Base-by-base conservation (phyloP, 2,888 invertebrate genomes). In the Habrosyne pyritoides region DNA sequence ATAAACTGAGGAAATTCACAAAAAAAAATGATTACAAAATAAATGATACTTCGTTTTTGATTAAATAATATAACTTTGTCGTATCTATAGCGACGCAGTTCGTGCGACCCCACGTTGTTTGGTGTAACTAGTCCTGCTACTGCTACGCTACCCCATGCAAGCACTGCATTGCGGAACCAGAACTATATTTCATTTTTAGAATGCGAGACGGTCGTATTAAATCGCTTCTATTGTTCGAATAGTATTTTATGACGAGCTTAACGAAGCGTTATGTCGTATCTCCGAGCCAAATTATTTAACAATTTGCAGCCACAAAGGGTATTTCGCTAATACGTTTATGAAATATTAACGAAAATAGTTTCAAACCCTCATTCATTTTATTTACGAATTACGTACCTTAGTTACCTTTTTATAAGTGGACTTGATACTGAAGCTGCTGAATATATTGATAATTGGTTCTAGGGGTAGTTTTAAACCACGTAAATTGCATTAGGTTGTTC, bases 121-220 rank as follows among this genome's bases (percentile, higher is more conserved):
- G 60, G 61, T 64, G 61, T 67, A 63, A 62, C 66, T 56, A 63
- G 64, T 52, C 62, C 60, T 54, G 66, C 60, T 58, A 65, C 70
- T 69, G 71, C 81, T 78, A 83, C 68, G 71, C 81, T 78, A 84
- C 86, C 87, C 89, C 85, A 87, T 89, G 87, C 83, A 75, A 79
- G 42, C 85, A 89, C 90, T 90, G 91, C 91, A 91, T 83, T 91
- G 91, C 91, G 89, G 89, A 85, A 86, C 84, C 69, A 79, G 77
- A 76, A 81, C 86, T 80, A 90, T 90, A 90, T 84, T 82, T 90
- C 89, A 91, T 83, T 86, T 88, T 89, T 87, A 86, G 84, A 85
- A 87, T 77, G 83, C 84, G 81, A 81, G 86, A 84, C 82, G 79
- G 77, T 81, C 77, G 77, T 75, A 81, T 86, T 86, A 81, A 78